phyloP scores from a whole-genome alignment of 2,113 vertebrate genomes.

The Ailurus styani region DNA sequence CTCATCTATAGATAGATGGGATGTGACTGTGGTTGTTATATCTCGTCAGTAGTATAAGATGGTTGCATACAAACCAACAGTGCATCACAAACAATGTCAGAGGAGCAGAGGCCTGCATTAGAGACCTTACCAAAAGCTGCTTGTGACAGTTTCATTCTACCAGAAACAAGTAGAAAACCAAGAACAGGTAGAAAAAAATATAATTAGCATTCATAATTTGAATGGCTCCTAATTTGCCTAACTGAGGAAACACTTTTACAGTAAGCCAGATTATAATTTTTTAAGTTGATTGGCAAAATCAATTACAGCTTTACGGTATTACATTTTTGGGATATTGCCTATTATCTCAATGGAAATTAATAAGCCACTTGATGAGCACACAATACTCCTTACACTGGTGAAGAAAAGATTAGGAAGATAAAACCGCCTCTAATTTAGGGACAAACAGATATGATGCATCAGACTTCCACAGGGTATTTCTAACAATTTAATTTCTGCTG shows the following conservation, averaged over 20 bases:
- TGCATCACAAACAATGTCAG: not conserved
- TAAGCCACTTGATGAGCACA: not conserved
- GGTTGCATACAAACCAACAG: not conserved
- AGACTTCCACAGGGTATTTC: not conserved
- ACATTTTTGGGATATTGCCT: not conserved
- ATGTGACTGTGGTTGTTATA: not conserved
- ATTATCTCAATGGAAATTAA: conserved; percentile 28
- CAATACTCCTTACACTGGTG: not conserved
- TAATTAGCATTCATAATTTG: not conserved
- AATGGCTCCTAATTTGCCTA: not conserved
- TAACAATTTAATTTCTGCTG: not conserved
- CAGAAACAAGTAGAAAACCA: not conserved
- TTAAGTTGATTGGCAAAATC: conserved; percentile 11
- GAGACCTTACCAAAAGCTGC: not conserved
- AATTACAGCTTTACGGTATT: not conserved
- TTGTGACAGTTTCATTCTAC: not conserved
- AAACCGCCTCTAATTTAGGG: not conserved
- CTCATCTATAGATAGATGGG: not conserved
- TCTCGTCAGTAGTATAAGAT: not conserved
- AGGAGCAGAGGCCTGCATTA: not conserved
- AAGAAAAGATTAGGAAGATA: not conserved
- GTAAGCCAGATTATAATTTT: conserved; percentile 1
- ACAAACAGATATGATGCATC: not conserved
- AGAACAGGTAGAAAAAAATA: not conserved
- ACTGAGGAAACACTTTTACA: conserved; percentile 11